Percentiles rank a stretch among this genome's conserved stretches.
These are phyloP conservation scores for Zeus faber DNA, from an alignment of 2,113 vertebrate genomes.

Conservation along the genomic window DNA sequence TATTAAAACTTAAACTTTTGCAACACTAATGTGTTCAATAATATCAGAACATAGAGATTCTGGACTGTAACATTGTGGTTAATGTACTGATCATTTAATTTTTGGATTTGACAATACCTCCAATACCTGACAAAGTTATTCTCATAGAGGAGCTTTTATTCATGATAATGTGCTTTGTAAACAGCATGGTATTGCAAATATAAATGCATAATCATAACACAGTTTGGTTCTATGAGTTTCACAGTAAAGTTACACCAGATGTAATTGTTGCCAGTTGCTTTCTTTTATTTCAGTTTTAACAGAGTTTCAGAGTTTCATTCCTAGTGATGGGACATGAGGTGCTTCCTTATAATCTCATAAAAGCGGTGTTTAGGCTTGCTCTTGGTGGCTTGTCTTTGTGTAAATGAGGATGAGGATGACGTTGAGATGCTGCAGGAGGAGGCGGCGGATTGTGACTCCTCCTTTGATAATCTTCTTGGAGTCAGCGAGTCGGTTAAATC, in stretches of 20 bases:
- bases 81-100: conserved; percentile 32
- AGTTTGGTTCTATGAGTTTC: no score
- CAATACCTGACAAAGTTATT: not conserved
- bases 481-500: conserved; percentile 14
- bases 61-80: no score
- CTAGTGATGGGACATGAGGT: conserved; percentile 40
- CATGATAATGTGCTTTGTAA: not conserved
- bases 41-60: no score
- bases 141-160: not conserved
- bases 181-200: not conserved
- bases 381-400: conserved; percentile 14
- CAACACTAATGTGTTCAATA: no score
- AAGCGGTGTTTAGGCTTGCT: conserved; percentile 53
- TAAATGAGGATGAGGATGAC: conserved; percentile 11
- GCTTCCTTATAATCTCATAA: conserved; percentile 58
- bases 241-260: no score
- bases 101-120: not conserved
- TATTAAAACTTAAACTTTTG: no score
- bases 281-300: not conserved
- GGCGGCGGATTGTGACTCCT: conserved; percentile 4
- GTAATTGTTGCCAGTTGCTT: not conserved
- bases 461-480: conserved; percentile 3
- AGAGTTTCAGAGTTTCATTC: not conserved
- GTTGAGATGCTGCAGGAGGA: conserved; percentile 1
- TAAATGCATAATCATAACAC: no score